Evolutionary conservation across 2,797 vertebrate species (phyloP), one percentile per base, ranked within the genome.

Genomic region (Crenuchus spilurus): DNA sequence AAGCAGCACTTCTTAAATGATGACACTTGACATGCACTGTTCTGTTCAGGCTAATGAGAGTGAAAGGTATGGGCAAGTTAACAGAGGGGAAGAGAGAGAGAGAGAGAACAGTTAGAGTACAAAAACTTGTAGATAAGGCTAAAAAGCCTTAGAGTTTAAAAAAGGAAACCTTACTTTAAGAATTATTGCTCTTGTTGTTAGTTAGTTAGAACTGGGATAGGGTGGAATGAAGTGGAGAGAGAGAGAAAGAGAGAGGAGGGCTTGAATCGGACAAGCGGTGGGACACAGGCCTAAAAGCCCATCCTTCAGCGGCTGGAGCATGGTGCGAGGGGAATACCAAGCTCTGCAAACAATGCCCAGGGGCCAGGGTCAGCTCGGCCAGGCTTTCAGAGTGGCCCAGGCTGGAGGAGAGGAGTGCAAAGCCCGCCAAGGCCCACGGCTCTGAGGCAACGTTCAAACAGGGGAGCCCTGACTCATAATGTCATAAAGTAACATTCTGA

Each of bases 251-350:
- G 70, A 73, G 63, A 78, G 77, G 39, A 20, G 7, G 28, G 57
- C 57, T 58, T 79, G 71, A 79, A 78, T 74, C 46, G 75, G 74
- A 76, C 74, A 70, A 75, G 76, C 60, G 58, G 80, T 80, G 84
- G 81, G 81, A 81, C 82, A 84, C 85, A 81, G 86, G 88, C 85
- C 86, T 88, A 89, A 89, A 89, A 91, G 87, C 87, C 88, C 87
- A 91, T 92, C 88, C 87, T 89, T 88, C 80, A 87, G 86, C 86
- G 85, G 83, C 85, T 85, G 69, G 86, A 86, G 81, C 85, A 84
- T 68, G 88, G 87, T 88, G 88, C 83, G 89, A 91, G 90, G 89
- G 89, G 92, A 94, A 94, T 94, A 94, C 90, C 92, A 93, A 94
- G 89, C 90, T 90, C 72, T 24, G 65, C 48, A 77, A 86, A 93